A percentile compares a stretch with the other conserved stretches of the same genome.
phyloP scores from a whole-genome alignment of 2,113 vertebrate species.

The Dissostichus mawsoni region DNA sequence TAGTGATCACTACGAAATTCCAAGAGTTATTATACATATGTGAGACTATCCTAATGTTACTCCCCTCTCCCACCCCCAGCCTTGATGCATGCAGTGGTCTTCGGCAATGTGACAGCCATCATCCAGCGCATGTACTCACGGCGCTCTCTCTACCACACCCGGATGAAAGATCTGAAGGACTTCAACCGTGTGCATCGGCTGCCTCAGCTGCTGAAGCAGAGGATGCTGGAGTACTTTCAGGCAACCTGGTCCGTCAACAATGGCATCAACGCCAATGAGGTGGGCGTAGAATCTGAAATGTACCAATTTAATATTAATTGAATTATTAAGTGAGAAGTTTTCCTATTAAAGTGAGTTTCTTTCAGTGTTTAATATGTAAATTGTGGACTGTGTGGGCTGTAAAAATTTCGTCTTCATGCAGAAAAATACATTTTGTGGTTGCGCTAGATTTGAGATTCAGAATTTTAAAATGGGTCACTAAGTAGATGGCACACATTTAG shows the following conservation, averaged over 20 bases:
- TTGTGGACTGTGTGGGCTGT: slow-evolving; percentile 23
- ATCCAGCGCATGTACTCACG: slow-evolving; percentile 99
- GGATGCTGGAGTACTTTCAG: slow-evolving; percentile 97
- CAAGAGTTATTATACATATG: background rate
- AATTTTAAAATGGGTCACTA: slow-evolving; percentile 53
- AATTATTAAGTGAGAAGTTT: no score
- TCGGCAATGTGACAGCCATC: slow-evolving; percentile 97
- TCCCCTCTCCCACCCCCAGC: slow-evolving; percentile 77
- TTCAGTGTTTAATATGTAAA: background rate
- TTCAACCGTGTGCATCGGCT: slow-evolving; percentile 95
- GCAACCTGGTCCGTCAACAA: slow-evolving; percentile 98
- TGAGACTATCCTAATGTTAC: background rate
- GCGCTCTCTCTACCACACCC: slow-evolving; percentile 96
- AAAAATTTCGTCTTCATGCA: slow-evolving; percentile 1
- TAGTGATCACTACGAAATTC: background rate
- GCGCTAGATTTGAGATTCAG: slow-evolving; percentile 25
- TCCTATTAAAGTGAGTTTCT: background rate
- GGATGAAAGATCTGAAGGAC: slow-evolving; percentile 97
- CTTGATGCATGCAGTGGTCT: slow-evolving; percentile 97
- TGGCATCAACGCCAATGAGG: slow-evolving; percentile 96
- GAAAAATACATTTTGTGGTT: background rate
- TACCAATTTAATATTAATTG: no score
- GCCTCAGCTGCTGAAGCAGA: slow-evolving; percentile 95
- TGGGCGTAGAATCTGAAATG: slow-evolving; percentile 52
- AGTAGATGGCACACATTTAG: slow-evolving; percentile 50